Evolutionary conservation across 1,140 invertebrate species (phyloP), one percentile per base, ranked within the genome.

Genomic region (Drosophila kepulauana): DNA sequence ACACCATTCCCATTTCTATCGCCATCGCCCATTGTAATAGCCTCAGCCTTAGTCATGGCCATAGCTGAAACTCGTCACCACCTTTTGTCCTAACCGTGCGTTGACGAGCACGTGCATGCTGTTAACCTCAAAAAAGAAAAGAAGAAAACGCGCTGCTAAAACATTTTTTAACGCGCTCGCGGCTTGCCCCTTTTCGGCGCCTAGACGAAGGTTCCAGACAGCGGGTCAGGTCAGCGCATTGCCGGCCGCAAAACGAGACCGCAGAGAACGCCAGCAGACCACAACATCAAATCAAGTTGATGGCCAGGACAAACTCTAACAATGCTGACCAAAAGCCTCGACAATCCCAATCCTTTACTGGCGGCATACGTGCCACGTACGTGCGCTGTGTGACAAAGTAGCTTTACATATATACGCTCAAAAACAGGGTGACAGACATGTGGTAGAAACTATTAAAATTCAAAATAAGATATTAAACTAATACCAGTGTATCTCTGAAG

Each of bases 321-420:
- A 25, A 25, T 56, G 30, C 59, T 54, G 82, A 67, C 78, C 82
- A 76, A 51, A 52, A 41, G 79, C 71, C 79, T 82, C 76, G 84
- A 82, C 82, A 88, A 72, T 75, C 72, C 62, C 43, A 57, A 46
- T 82, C 81, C 78, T 87, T 87, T 79, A 64, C 56, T 51, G 20
- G 51, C 46, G 61, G 58, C 84, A 87, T 78, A 88, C 84, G 84
- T 78, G 80, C 61, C 78, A 54, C 57, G 73, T 88, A 87, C 84
- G 84, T 87, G 84, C 64, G 70, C 72, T 76, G 84, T 45, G 75
- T 87, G 84, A 88, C 80, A 84, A 87, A 88, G 80, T 88, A 77
- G 68, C 64, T 54, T 8, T n/a, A 67, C 77, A 62, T 65, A 58
- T 51, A 57, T 11, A 46, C 25, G 20, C 3, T 15, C n/a, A 33